These are phyloP conservation scores for Sporophila hypoxantha DNA, from an alignment of 2,113 vertebrate genomes.

Conservation along the genomic window DNA sequence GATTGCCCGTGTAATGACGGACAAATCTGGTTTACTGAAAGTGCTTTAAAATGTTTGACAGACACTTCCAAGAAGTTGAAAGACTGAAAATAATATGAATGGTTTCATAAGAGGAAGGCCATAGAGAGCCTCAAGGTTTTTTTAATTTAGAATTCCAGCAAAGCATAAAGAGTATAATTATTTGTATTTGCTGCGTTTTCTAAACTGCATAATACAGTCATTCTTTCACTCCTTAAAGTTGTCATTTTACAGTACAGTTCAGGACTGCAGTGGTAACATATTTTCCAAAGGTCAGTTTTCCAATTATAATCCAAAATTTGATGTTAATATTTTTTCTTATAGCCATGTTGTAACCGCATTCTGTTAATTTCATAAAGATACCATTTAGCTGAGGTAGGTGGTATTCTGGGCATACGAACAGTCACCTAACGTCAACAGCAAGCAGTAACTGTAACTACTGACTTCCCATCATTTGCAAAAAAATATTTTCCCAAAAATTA, in stretches of 20 bases:
- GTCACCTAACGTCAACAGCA: slow-evolving; percentile 67
- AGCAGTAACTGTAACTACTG: slow-evolving; percentile 61
- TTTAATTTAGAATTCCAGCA: slow-evolving; percentile 8
- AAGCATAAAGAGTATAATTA: slow-evolving; percentile 17
- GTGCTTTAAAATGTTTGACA: slow-evolving; percentile 20
- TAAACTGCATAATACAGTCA: slow-evolving; percentile 45
- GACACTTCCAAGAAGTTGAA: background rate
- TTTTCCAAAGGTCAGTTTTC: slow-evolving; percentile 76
- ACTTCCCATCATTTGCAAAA: slow-evolving; percentile 72
- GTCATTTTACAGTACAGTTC: slow-evolving; percentile 37
- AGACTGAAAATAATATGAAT: background rate
- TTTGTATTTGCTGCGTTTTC: slow-evolving; percentile 8
- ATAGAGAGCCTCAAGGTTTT: background rate
- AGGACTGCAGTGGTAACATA: slow-evolving; percentile 62
- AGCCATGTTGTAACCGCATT: slow-evolving; percentile 48
- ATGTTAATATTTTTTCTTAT: slow-evolving; percentile 61
- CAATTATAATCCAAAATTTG: slow-evolving; percentile 72
- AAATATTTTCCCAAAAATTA: slow-evolving; percentile 67
- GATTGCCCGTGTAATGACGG: background rate
- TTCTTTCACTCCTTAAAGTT: slow-evolving; percentile 56
- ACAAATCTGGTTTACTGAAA: background rate
- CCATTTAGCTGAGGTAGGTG: slow-evolving; percentile 80
- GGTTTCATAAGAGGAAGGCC: background rate
- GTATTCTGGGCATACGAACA: slow-evolving; percentile 68
- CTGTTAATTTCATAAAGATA: slow-evolving; percentile 78